Conservation (phyloP, 2,888 invertebrate species). For the Polyommatus iphigenia region DNA sequence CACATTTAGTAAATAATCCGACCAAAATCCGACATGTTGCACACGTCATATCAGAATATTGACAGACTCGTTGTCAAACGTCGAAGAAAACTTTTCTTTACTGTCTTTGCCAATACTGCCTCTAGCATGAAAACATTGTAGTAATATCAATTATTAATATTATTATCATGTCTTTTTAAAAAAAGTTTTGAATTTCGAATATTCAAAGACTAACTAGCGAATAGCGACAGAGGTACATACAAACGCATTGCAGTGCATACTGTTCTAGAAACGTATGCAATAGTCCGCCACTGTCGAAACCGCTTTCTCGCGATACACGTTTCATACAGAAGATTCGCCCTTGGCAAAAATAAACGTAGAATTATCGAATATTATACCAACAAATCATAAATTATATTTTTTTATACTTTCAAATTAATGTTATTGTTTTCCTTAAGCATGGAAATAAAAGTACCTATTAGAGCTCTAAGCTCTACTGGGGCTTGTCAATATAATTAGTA, state of each 20-base stretch:
- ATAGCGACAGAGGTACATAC: background rate
- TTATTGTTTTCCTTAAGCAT: no score
- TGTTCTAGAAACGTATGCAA: slow-evolving; percentile 29
- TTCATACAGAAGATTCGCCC: slow-evolving; percentile 24
- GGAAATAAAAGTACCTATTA: no score
- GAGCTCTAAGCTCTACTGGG: no score
- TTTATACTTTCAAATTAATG: background rate
- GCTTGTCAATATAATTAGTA: no score
- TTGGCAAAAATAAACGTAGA: slow-evolving; percentile 27
- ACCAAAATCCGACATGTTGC: no score
- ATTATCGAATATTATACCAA: background rate
- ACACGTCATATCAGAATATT: no score
- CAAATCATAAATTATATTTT: background rate
- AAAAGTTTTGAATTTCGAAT: background rate
- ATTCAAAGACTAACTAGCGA: background rate
- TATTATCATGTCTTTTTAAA: background rate
- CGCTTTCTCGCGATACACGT: slow-evolving; percentile 27
- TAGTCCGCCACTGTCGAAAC: slow-evolving; percentile 6
- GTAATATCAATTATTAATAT: no score
- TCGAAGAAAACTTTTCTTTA: no score
- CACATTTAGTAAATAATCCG: no score
- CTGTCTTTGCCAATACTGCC: no score
- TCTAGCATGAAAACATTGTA: no score
- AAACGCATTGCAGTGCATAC: background rate
- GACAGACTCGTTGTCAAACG: no score